phyloP scores from a whole-genome alignment of 1,140 invertebrate genomes.

The Arctopsyche grandis region DNA sequence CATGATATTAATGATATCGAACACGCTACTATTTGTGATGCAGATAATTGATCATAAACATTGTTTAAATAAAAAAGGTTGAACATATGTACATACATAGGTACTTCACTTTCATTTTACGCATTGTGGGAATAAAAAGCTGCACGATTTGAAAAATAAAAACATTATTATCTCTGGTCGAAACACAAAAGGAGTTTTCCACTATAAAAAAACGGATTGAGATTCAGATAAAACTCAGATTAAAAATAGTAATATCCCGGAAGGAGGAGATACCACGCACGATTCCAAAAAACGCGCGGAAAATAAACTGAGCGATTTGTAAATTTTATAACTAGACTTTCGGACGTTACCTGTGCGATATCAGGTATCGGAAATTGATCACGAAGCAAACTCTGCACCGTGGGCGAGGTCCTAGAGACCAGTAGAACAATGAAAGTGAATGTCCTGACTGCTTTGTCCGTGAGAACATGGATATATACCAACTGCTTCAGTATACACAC shows the following conservation, averaged over 20 bases:
- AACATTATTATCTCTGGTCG: no score
- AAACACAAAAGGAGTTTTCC: no score
- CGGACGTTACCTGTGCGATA: not conserved
- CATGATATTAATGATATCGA: not conserved
- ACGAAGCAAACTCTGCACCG: not conserved
- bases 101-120: no score
- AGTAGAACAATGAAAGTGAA: slow-evolving; percentile 25
- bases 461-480: not conserved
- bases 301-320: not conserved
- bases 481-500: not conserved
- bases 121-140: no score
- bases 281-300: not conserved
- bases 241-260: not conserved
- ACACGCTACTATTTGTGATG: no score
- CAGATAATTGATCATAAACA: no score
- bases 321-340: not conserved
- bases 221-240: no score
- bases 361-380: not conserved
- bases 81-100: no score
- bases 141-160: no score
- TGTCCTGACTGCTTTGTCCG: slow-evolving; percentile 20
- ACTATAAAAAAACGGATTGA: no score
- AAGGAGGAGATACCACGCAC: not conserved
- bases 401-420: slow-evolving; percentile 23
- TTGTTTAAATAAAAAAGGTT: no score